Conservation (phyloP, 2,113 vertebrate species). For the Phoxinus phoxinus region DNA sequence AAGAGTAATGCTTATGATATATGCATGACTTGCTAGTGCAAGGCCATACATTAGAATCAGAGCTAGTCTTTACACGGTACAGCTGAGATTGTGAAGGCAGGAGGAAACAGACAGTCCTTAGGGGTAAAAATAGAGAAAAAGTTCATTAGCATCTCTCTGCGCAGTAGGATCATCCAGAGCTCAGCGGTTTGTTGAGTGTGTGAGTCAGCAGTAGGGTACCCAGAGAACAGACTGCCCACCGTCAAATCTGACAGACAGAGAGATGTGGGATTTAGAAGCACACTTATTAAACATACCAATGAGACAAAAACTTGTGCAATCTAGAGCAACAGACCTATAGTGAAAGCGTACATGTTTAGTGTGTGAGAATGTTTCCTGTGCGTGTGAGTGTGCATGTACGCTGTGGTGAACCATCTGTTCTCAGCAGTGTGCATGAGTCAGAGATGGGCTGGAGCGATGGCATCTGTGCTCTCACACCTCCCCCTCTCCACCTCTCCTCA, state of each 20-base stretch:
- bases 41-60: background rate
- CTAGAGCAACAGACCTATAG: background rate
- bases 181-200: slow-evolving; percentile 20
- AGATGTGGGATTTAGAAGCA: background rate
- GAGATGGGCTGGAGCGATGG: slow-evolving; percentile 67
- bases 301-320: background rate
- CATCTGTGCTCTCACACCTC: slow-evolving; percentile 66
- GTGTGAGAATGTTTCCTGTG: slow-evolving; percentile 17
- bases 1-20: background rate
- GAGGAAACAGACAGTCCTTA: background rate
- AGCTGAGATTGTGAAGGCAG: slow-evolving; percentile 13
- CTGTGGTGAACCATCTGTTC: slow-evolving; percentile 56
- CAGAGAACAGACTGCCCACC: slow-evolving; percentile 30
- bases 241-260: slow-evolving; percentile 8
- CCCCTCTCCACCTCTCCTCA: slow-evolving; percentile 38
- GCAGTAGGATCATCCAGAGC: background rate
- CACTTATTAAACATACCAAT: background rate
- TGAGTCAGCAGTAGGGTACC: slow-evolving; percentile 37
- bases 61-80: background rate
- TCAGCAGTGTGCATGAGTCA: slow-evolving; percentile 68
- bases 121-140: slow-evolving; percentile 32
- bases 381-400: slow-evolving; percentile 5
- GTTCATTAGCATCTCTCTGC: slow-evolving; percentile 33
- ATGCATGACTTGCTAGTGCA: background rate
- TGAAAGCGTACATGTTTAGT: slow-evolving; percentile 5